Conservation (phyloP, 1,140 invertebrate species). For the Drosophila hydei region DNA sequence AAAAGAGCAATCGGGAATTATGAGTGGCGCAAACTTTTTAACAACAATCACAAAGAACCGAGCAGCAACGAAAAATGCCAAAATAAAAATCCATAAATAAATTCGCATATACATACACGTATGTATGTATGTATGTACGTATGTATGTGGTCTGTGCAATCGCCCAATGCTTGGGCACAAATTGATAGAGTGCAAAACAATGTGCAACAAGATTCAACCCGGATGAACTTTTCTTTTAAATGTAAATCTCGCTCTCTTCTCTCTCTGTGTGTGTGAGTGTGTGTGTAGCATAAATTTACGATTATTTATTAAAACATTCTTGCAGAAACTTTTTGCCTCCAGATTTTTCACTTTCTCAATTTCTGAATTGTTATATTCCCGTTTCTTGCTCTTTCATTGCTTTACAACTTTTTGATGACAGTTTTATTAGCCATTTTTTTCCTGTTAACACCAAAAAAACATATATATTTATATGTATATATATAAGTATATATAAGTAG, state of each 20-base stretch:
- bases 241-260: slow-evolving; percentile 51
- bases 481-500: too few species aligned
- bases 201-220: slow-evolving; percentile 69
- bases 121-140: slow-evolving; percentile 3
- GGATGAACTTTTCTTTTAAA: slow-evolving; percentile 33
- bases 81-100: slow-evolving; percentile 25
- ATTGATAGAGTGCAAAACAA: slow-evolving; percentile 67
- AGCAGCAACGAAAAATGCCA: slow-evolving; percentile 53
- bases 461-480: too few species aligned
- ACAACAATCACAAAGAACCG: slow-evolving; percentile 58
- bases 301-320: slow-evolving; percentile 52
- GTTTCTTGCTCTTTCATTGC: slow-evolving; percentile 59
- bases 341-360: slow-evolving; percentile 27
- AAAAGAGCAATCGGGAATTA: slow-evolving; percentile 81
- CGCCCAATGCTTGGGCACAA: slow-evolving; percentile 24
- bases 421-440: slow-evolving; percentile 76
- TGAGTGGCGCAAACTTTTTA: slow-evolving; percentile 72
- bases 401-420: slow-evolving; percentile 82
- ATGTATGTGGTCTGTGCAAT: slow-evolving; percentile 21
- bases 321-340: slow-evolving; percentile 61
- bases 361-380: slow-evolving; percentile 47
- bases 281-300: slow-evolving; percentile 43
- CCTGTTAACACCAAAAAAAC: slow-evolving; percentile 35
- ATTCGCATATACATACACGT: neutral
- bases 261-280: slow-evolving; percentile 19